Evolutionary conservation across 2,113 vertebrate genomes (phyloP), one percentile per base, ranked within the genome.

Genomic region (Hippocampus zosterae): DNA sequence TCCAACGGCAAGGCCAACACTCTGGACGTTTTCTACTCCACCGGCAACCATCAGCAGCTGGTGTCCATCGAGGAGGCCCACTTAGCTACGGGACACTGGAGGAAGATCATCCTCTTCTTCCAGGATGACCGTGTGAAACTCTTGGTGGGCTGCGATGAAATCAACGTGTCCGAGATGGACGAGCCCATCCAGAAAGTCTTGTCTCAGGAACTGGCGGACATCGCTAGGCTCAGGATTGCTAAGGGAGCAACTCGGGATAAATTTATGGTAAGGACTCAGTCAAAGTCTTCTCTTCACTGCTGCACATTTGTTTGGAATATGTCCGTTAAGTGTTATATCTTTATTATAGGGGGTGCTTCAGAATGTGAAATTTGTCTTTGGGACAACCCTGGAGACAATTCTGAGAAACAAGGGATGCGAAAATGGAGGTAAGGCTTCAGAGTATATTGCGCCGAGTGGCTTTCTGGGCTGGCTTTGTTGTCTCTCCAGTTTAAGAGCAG

Each of bases 281-380:
- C n/a, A 76, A 23, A 63, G 10, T n/a, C 8, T 11, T 67, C 7
- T 41, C 11, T n/a, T 67, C n/a, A 52, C 3, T 33, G 57, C 27
- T 60, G 18, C 8, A 55, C n/a, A 23, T 41, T 55, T 68, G 48
- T 21, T 21, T 52, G 11, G 44, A 52, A 67, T 7, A 27, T 21
- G 52, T 67, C 2, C 13, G 3, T 62, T 63, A 42, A 37, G 60
- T 41, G 37, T 66, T 18, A 19, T 2, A 55, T 80, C 29, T 65
- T 48, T 84, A 87, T 83, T 64, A 60, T 91, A 99, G 97, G 97
- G 97, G 85, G 93, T 95, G 69, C 94, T 99, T 78, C 97, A 99
- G 92, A 98, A 98, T 59, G 94, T 98, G 81, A 93, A 93, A 46
- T 98, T 99, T 86, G 95, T 98, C 44, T 99, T 99, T 84, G 94